Base-by-base conservation (phyloP, 2,797 vertebrate species). In the Gymnodraco acuticeps region DNA sequence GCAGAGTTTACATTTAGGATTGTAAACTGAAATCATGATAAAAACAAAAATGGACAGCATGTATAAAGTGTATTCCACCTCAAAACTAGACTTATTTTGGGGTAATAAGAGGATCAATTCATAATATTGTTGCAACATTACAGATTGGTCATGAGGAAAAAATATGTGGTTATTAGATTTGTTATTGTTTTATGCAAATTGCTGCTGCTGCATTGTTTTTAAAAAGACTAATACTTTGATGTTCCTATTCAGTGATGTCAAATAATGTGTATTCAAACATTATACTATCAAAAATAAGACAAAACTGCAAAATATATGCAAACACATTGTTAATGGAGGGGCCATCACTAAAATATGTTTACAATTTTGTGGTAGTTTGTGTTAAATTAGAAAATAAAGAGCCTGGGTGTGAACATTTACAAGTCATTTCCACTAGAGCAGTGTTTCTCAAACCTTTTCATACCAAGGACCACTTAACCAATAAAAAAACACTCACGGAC, bases 301-400 rank as follows among this genome's bases (percentile, higher is more conserved):
- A 42, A 33, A 43, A 43, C 31, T 16, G 33, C 11, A 47, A 52
- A 59, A 58, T 47, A 54, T 76, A 53, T 51, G 10, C 73, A 42
- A 4, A 31, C 5, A 42, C 13, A 20, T 68, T 1, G 6, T 0
- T 51, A 20, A 60, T 11, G 20, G 13, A 20, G 23, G 15, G 1
- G 14, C 33, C 19, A 56, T 23, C 48, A 0, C 10, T 9, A 20
- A 14, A 53, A 43, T 4, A 41, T 64, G 19, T 43, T 48, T 27
- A 27, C 5, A 60, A 19, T 47, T 45, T 33, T 46, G 42, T 54
- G 27, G 47, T n/a, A 42, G 16, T 46, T 4, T 4, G 0, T 15
- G 1, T 52, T 51, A 43, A 19, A 43, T 23, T 33, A 27, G 23
- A 50, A 16, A 51, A 66, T 2, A 41, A 67, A 23, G 8, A 55